Conservation (phyloP, 2,797 vertebrate species). For the Acrossocheilus wenchowensis region DNA sequence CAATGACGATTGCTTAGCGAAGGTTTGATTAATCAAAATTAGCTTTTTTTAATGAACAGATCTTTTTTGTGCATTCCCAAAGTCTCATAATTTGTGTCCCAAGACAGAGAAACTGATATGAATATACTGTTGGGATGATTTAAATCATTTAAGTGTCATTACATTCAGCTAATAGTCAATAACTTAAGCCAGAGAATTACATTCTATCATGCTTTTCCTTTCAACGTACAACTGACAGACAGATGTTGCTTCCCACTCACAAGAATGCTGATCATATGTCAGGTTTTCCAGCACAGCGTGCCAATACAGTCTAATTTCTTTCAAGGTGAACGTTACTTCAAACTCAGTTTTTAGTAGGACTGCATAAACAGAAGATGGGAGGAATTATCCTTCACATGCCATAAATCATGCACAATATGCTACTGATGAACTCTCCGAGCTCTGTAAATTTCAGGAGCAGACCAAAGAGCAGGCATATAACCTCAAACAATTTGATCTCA, state of each 20-base stretch:
- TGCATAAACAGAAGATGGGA: constrained; percentile 21
- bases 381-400: constrained; percentile 6
- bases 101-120: constrained; percentile 27
- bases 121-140: constrained; percentile 47
- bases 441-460: constrained; percentile 1
- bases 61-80: constrained; percentile 39
- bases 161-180: constrained; percentile 42
- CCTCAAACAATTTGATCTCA: constrained; percentile 24
- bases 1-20: not conserved
- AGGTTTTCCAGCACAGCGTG: constrained; percentile 35
- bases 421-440: constrained; percentile 25
- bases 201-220: constrained; percentile 36
- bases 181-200: constrained; percentile 28
- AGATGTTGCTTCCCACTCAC: constrained; percentile 34
- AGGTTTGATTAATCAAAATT: not conserved
- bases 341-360: constrained; percentile 40
- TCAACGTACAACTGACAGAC: constrained; percentile 25
- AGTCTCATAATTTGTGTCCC: constrained; percentile 21
- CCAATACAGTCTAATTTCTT: constrained; percentile 33
- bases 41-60: not conserved
- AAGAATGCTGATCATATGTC: constrained; percentile 30
- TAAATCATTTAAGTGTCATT: constrained; percentile 46
- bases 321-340: constrained; percentile 37
- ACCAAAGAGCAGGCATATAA: not conserved
- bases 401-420: constrained; percentile 45